Evolutionary conservation across 1,140 invertebrate species (phyloP).

Genomic region (Rhagoletis zephyria): DNA sequence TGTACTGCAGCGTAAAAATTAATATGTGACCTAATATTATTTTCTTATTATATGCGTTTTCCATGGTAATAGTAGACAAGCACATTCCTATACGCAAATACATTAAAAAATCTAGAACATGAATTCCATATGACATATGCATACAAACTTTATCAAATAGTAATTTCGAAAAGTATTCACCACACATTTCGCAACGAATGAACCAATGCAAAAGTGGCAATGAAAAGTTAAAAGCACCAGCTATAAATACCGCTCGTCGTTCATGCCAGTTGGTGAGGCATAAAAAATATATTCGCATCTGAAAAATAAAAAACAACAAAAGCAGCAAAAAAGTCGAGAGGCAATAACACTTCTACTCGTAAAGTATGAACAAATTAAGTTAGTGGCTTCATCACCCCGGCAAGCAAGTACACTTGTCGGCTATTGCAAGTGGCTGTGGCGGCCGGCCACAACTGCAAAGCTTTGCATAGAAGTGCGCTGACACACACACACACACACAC

Average conservation of each 20-base stretch:
- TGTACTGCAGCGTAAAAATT: too few species aligned
- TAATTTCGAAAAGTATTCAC: too few species aligned
- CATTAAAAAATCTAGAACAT: too few species aligned
- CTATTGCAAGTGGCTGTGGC: slow-evolving; percentile 23
- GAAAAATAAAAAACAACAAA: background rate
- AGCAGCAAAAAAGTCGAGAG: background rate
- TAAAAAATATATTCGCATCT: background rate
- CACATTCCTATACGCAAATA: too few species aligned
- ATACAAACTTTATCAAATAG: too few species aligned
- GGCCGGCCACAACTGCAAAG: slow-evolving; percentile 21
- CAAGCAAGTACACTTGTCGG: slow-evolving; percentile 17
- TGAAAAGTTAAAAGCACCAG: background rate
- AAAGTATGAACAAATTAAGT: slow-evolving; percentile 5
- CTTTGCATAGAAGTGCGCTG: background rate
- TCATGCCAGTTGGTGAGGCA: background rate
- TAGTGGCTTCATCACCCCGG: slow-evolving; percentile 25
- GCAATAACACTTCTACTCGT: background rate
- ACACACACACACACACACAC: background rate
- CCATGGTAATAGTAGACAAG: too few species aligned
- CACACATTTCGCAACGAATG: too few species aligned
- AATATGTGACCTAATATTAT: too few species aligned
- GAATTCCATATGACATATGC: too few species aligned
- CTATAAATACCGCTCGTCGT: slow-evolving; percentile 1
- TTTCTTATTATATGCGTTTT: too few species aligned
- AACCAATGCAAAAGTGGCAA: slow-evolving; percentile 12